Evolutionary conservation across 1,140 invertebrate species (phyloP).

Genomic region (Ptiloglossa arizonensis): DNA sequence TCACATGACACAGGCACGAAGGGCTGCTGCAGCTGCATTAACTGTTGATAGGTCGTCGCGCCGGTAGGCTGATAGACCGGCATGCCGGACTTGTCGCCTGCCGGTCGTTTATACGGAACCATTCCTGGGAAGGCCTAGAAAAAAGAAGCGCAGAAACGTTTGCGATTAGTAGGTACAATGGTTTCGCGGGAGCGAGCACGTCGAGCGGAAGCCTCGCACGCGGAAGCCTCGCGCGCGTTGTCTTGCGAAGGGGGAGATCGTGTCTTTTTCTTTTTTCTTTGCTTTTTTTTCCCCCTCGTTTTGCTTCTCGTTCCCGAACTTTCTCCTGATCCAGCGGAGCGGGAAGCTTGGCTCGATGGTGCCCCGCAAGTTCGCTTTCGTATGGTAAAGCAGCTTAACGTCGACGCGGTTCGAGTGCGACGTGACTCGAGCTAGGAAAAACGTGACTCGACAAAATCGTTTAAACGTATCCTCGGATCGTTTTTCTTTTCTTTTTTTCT

Average conservation of each 20-base stretch:
- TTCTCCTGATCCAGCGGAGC: constrained; percentile 40
- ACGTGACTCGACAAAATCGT: constrained; percentile 4
- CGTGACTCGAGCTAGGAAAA: background rate
- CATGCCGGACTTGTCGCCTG: constrained; percentile 96
- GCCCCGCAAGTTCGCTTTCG: background rate
- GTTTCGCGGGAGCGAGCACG: background rate
- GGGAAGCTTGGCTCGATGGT: constrained; percentile 15
- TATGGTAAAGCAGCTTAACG: background rate
- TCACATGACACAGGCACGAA: constrained; percentile 96
- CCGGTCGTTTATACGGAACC: constrained; percentile 96
- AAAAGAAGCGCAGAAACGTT: constrained; percentile 59
- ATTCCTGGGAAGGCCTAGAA: constrained; percentile 95
- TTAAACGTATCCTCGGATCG: background rate
- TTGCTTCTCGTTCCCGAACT: constrained; percentile 17
- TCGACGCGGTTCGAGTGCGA: background rate
- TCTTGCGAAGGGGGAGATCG: background rate
- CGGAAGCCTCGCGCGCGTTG: constrained; percentile 46
- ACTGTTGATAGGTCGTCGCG: constrained; percentile 95
- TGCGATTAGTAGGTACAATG: constrained; percentile 32
- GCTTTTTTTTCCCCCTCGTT: background rate
- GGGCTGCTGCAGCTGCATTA: constrained; percentile 97
- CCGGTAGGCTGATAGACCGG: constrained; percentile 95
- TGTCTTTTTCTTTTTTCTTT: constrained; percentile 24
- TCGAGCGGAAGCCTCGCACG: constrained; percentile 40
- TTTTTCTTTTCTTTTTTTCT: too few species aligned